Percentiles rank a stretch among this genome's conserved stretches.
Conservation (phyloP, 2,888 invertebrate genomes). For the Tenodera sinensis region DNA sequence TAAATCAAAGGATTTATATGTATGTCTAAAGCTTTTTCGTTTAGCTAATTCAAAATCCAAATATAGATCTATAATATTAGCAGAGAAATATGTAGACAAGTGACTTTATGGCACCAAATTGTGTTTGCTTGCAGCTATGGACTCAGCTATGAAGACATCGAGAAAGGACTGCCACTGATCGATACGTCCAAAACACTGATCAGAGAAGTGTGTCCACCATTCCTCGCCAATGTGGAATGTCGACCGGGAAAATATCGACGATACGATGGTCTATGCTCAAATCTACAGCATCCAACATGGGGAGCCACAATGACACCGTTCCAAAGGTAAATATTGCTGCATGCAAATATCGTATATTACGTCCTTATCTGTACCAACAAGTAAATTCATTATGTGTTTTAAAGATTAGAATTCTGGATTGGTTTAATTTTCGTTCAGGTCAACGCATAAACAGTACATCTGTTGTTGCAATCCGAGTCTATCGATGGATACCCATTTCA, state of each 20-base stretch:
- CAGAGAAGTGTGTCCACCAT: slow-evolving; percentile 82
- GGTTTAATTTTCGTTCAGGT: too few relatives aligned
- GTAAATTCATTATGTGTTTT: too few relatives aligned
- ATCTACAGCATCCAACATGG: slow-evolving; percentile 85
- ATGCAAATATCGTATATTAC: too few relatives aligned
- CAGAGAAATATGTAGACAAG: too few relatives aligned
- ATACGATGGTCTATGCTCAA: slow-evolving; percentile 85
- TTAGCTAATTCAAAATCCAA: background rate
- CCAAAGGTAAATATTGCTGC: slow-evolving; percentile 66
- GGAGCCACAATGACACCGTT: slow-evolving; percentile 82
- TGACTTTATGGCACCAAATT: background rate
- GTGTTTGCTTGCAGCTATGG: slow-evolving; percentile 63
- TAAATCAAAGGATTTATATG: too few relatives aligned
- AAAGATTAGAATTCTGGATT: too few relatives aligned
- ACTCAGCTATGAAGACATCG: slow-evolving; percentile 78
- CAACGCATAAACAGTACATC: too few relatives aligned
- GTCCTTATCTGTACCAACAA: too few relatives aligned
- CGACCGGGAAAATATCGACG: slow-evolving; percentile 83
- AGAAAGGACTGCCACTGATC: slow-evolving; percentile 79
- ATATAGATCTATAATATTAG: too few relatives aligned
- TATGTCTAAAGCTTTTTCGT: background rate
- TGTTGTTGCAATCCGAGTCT: too few relatives aligned
- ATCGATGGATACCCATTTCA: too few relatives aligned
- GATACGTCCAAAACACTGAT: slow-evolving; percentile 85
- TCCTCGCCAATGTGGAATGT: slow-evolving; percentile 82